These are phyloP conservation scores for Cyclophora albipunctata DNA, from an alignment of 2,888 invertebrate species.

Conservation along the genomic window DNA sequence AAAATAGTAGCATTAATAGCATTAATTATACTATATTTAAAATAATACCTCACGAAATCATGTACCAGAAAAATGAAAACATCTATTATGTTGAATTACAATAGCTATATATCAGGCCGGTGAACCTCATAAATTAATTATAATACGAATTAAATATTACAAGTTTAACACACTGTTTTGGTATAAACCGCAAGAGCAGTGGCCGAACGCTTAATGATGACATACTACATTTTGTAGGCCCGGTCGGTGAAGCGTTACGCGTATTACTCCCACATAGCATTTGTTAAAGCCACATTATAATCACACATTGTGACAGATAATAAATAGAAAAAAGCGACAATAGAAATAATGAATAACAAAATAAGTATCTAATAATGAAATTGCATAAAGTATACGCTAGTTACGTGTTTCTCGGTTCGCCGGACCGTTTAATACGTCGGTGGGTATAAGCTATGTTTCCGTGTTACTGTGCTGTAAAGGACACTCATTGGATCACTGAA, in stretches of 20 bases:
- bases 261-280: slow-evolving; percentile 57
- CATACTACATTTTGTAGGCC: slow-evolving; percentile 15
- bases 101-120: slow-evolving; percentile 13
- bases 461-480: slow-evolving; percentile 13
- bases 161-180: slow-evolving; percentile 1
- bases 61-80: slow-evolving; percentile 22
- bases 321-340: slow-evolving; percentile 73
- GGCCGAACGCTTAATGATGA: slow-evolving; percentile 8
- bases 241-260: slow-evolving; percentile 58
- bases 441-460: slow-evolving; percentile 58
- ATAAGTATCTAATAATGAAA: slow-evolving; percentile 72
- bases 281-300: slow-evolving; percentile 63
- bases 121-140: slow-evolving; percentile 19
- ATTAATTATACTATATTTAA: slow-evolving; percentile 12
- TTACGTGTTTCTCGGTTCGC: slow-evolving; percentile 58
- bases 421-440: slow-evolving; percentile 61
- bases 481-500: background rate
- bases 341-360: slow-evolving; percentile 67
- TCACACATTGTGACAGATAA: slow-evolving; percentile 68
- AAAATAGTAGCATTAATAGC: slow-evolving; percentile 10
- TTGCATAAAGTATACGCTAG: slow-evolving; percentile 67
- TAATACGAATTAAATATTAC: slow-evolving; percentile 16
- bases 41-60: slow-evolving; percentile 16
- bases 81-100: slow-evolving; percentile 15
- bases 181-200: background rate